Base-by-base conservation (phyloP, 1,140 invertebrate genomes). In the Trichoplusia ni region DNA sequence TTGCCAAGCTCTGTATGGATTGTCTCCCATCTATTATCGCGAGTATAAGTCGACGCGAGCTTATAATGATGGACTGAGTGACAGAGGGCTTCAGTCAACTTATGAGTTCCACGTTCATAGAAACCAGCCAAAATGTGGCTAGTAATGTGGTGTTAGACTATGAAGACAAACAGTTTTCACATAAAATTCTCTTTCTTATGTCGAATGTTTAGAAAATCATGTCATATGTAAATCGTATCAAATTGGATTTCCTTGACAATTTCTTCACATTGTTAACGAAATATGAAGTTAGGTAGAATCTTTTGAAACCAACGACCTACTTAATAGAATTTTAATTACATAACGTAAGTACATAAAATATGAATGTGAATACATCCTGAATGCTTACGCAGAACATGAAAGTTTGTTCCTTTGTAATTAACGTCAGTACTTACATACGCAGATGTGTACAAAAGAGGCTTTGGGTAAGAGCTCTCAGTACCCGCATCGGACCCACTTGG, bases 401-500 rank as follows among this genome's bases (percentile, higher is more conserved):
- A 56, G 21, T 38, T 56, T 8, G 6, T 18, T 27, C 31, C 35
- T 38, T 38, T 40, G 51, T 56, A 56, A 56, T 56, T 56, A 51
- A 51, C 29, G 16, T 27, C 31, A 35, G 16, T 51, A 21, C 47
- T 51, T 51, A 51, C 9, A 18, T 19, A 38, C 33, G 16, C 16
- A 27, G 11, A 25, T 40, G 23, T 40, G 33, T 54, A 38, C 33
- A 21, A 56, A 56, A 40, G 51, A 56, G 33, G 21, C 35, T 27
- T 38, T 38, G 51, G 51, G 35, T 7, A 27, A 9, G 19, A 8
- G 21, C 23, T 16, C 51, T 56, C 47, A n/a, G 16, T 3, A 18
- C 51, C 51, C 51, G 51, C 51, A 56, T 56, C 21, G 21, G 13
- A 56, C 51, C 47, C 51, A 40, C 40, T 56, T 40, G 23, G 13